Base-by-base conservation (phyloP, 92 coral and sea anemone species). In the Palythoa caribaeorum region DNA sequence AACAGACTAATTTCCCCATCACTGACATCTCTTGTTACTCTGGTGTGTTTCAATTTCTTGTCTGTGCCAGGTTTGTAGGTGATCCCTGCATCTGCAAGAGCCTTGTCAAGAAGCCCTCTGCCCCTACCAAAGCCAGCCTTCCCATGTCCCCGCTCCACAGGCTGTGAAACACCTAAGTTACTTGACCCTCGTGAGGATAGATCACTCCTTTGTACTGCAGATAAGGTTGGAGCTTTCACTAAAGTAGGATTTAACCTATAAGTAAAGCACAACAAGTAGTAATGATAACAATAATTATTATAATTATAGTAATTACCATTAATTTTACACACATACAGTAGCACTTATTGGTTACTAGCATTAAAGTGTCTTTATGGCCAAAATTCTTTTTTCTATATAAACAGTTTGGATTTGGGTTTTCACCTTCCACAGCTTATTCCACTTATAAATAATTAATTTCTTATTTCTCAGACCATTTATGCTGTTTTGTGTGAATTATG, bases 1-100 rank as follows among this genome's bases (percentile, higher is more conserved):
- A 97, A 80, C 78, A 97, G 80, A 17, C 94, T 93, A 17, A 55
- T 60, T 6, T 96, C 99, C 77, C 94, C 99, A 28, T 97, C 99
- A 70, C 99, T 97, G 9, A 92, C 95, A 90, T 96, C 99, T 39
- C 96, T 92, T 71, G 92, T 92, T 2, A 91, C 76, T 69, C 83
- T 90, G 72, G 85, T 66, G 8, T 85, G 75, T 51, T 85, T 88
- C 4, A 74, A 83, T 11, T 87, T 48, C 76, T 81, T 84, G 53
- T 83, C 92, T 12, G 83, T 72, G 38, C 88, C 84, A 37, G 83
- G 44, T 21, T 78, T 88, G 83, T 79, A 52, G 52, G 80, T 77
- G 20, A 89, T 78, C 21, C 89, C 90, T 69, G 96, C 93, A 91
- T 90, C 92, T 59, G 71, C 38, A 14, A 93, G 71, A 1, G 98